These are phyloP conservation scores for Nothocercus nigrocapillus DNA, from an alignment of 2,113 vertebrate species.

Conservation along the genomic window DNA sequence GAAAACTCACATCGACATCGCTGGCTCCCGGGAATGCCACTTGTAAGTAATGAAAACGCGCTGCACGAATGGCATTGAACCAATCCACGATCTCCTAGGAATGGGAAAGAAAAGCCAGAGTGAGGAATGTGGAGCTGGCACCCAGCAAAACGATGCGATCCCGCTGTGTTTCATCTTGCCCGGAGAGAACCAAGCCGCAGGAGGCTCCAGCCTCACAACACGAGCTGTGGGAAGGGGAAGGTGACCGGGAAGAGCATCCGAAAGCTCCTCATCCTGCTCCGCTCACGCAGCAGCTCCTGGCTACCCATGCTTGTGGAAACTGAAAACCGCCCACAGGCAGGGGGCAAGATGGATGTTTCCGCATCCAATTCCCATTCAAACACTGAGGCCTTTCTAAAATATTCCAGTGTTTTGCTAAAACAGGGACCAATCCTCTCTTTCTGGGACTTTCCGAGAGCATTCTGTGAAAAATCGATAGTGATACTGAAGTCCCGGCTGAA, in stretches of 20 bases:
- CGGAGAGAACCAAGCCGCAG: neutral
- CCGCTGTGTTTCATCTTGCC: accelerated
- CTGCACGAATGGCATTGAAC: constrained; percentile 93
- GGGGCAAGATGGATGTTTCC: accelerated
- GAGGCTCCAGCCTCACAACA: neutral
- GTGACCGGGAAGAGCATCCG: neutral
- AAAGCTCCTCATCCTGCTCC: neutral
- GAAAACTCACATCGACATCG: constrained; percentile 84
- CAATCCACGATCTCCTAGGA: constrained; percentile 94
- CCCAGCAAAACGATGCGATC: neutral
- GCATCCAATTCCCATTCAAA: neutral
- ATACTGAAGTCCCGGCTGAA: neutral
- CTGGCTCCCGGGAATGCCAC: constrained; percentile 95
- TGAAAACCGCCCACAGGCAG: neutral
- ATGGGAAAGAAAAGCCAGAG: neutral
- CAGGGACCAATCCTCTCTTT: neutral
- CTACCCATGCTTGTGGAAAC: accelerated
- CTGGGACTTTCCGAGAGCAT: neutral
- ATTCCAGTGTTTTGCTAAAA: neutral
- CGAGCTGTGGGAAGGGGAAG: neutral
- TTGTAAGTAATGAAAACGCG: constrained; percentile 94
- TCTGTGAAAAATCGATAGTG: neutral
- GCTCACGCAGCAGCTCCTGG: neutral
- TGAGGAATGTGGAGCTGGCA: neutral
- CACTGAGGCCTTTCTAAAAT: neutral